Evolutionary conservation across 1,140 invertebrate genomes (phyloP).

Genomic region (Nephila pilipes): DNA sequence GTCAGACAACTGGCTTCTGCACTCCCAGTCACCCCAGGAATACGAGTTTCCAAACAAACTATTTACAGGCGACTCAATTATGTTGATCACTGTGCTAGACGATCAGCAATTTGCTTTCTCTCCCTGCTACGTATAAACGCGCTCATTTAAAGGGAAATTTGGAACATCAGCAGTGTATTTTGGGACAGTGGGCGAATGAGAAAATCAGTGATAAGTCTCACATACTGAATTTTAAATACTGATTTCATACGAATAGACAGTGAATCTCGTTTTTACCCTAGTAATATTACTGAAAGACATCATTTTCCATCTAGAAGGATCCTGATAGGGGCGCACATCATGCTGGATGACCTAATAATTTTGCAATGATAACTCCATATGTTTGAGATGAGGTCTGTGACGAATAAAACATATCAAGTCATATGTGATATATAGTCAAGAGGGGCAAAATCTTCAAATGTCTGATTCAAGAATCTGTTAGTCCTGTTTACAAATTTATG

Average conservation of each 20-base stretch:
- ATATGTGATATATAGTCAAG: too few species aligned
- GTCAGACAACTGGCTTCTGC: neutral
- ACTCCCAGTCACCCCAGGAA: neutral
- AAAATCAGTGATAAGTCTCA: neutral
- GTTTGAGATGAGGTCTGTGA: neutral
- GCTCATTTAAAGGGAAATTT: neutral
- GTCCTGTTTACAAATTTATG: neutral
- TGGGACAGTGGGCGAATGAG: neutral
- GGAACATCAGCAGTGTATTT: neutral
- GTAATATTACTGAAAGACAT: neutral
- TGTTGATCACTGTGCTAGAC: neutral
- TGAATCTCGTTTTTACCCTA: neutral
- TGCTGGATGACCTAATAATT: too few species aligned
- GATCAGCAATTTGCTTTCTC: neutral
- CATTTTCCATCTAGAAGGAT: neutral
- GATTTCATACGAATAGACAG: neutral
- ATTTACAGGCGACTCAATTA: too few species aligned
- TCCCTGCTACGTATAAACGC: neutral
- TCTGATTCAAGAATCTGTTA: neutral
- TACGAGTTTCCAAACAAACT: neutral
- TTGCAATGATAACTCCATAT: too few species aligned
- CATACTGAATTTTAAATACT: neutral
- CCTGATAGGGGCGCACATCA: neutral
- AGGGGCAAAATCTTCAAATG: neutral
- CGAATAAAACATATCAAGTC: neutral